Base-by-base conservation (phyloP, 2,888 invertebrate species). In the Leptinotarsa tumamoca region DNA sequence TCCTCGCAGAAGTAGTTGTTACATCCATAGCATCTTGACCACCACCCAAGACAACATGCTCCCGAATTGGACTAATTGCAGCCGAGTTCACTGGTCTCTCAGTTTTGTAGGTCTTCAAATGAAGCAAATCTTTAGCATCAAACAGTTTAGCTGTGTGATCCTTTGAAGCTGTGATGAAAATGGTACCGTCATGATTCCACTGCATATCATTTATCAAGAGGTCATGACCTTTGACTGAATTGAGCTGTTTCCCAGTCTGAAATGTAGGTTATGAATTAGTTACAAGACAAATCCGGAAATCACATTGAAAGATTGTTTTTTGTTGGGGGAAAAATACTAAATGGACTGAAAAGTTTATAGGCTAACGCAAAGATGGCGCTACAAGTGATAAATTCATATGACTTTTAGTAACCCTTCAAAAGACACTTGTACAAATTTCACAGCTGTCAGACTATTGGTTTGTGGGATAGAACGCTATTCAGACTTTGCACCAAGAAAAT, bases 11-110 rank as follows among this genome's bases (percentile, higher is more conserved):
- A 0, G 98, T 98, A 2, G 97, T 98, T 66, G 98, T 98, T 76
- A 99, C 99, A 86, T 98, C 98, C 96, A 98, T 98, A 74, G 99
- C 99, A 89, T 99, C 99, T 90, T 99, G 99, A 84, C 99, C 99
- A 88, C 99, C 99, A 77, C 99, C 99, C 66, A 99, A 90, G 2
- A 98, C 96, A 7, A 99, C 99, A 90, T 99, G 99, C 88, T 99
- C 98, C 73, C 94, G 90, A 81, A 96, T 95, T 0, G 99, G 99
- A 80, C 98, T 98, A 79, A 99, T 95, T 2, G 98, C 95, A 0
- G 99, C 99, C 0, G 99, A 99, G 89, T 99, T 99, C 0, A 99
- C 97, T 0, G 98, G 99, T 80, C 99, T 91, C 86, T 99, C 99
- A 0, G 99, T 99, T 90, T 97, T 98, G 90, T 98, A 99, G 7